phyloP scores from a whole-genome alignment of 2,113 vertebrate species.

The Siphamia tubifer region DNA sequence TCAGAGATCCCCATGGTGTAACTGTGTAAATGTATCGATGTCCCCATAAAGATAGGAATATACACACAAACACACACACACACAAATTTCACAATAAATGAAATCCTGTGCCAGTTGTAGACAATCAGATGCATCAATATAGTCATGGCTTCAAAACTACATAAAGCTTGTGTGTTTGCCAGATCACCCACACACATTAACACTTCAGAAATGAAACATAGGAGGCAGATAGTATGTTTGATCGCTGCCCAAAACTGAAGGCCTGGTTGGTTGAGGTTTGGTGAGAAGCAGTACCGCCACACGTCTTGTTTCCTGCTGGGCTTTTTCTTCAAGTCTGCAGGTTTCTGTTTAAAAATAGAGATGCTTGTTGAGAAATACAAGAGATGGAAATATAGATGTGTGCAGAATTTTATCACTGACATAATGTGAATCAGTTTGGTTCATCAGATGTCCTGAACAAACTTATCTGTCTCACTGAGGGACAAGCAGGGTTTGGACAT shows the following conservation, averaged over 20 bases:
- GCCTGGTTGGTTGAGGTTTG: slow-evolving; percentile 23
- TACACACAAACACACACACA: not conserved
- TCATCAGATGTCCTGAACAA: no score
- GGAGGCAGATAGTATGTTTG: slow-evolving; percentile 30
- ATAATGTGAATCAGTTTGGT: slow-evolving; percentile 12
- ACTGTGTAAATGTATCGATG: no score
- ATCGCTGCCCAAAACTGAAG: slow-evolving; percentile 31
- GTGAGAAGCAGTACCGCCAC: not conserved
- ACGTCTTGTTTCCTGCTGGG: slow-evolving; percentile 21
- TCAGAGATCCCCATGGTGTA: no score
- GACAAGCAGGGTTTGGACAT: no score
- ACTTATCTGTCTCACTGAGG: no score
- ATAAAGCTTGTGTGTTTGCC: slow-evolving; percentile 13
- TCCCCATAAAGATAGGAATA: no score
- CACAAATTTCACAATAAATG: slow-evolving; percentile 19
- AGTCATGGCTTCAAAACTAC: not conserved
- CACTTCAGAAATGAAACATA: not conserved
- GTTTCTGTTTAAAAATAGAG: slow-evolving; percentile 24
- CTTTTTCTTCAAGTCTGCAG: slow-evolving; percentile 34
- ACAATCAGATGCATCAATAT: not conserved
- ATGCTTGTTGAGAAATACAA: slow-evolving; percentile 17
- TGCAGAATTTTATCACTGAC: not conserved
- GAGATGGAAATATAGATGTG: slow-evolving; percentile 30
- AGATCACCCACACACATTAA: slow-evolving; percentile 37
- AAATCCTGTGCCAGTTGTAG: slow-evolving; percentile 13